A percentile compares a stretch with the other conserved stretches of the same genome.
Evolutionary conservation across 2,797 vertebrate genomes (phyloP).

Genomic region (Phrynocephalus guinanensis): DNA sequence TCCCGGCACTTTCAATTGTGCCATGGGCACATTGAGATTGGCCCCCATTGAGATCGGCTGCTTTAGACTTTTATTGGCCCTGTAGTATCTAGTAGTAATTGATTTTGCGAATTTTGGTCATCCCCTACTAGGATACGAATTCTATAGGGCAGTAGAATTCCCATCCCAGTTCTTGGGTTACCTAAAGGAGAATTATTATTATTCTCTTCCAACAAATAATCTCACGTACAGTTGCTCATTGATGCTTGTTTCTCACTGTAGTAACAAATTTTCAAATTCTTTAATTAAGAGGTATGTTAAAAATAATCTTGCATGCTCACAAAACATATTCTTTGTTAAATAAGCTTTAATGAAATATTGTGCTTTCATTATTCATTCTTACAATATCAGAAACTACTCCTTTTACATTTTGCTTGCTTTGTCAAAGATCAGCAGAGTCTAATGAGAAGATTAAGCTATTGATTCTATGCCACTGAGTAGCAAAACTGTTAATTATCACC

Average conservation of each 20-base stretch:
- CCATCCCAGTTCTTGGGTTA: neutral
- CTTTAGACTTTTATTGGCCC: neutral
- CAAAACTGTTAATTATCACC: conserved; percentile 73
- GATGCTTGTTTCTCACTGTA: neutral
- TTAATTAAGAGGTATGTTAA: neutral
- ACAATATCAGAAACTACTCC: neutral
- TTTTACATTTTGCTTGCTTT: conserved; percentile 40
- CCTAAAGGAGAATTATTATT: neutral
- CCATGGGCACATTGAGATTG: neutral
- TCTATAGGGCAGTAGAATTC: neutral
- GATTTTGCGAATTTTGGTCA: neutral
- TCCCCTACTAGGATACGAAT: too few relatives aligned
- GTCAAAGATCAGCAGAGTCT: conserved; percentile 63
- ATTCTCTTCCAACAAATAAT: neutral
- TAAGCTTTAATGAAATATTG: neutral
- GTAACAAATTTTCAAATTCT: neutral
- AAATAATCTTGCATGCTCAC: conserved; percentile 40
- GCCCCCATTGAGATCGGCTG: neutral
- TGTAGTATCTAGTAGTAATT: neutral
- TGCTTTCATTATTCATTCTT: neutral
- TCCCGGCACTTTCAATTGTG: too few relatives aligned
- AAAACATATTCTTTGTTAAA: conserved; percentile 10
- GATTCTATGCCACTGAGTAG: conserved; percentile 63
- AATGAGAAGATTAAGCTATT: conserved; percentile 68
- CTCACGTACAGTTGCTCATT: neutral